phyloP scores from a whole-genome alignment of 2,888 invertebrate genomes.

The Hirtodrosophila histrioides region DNA sequence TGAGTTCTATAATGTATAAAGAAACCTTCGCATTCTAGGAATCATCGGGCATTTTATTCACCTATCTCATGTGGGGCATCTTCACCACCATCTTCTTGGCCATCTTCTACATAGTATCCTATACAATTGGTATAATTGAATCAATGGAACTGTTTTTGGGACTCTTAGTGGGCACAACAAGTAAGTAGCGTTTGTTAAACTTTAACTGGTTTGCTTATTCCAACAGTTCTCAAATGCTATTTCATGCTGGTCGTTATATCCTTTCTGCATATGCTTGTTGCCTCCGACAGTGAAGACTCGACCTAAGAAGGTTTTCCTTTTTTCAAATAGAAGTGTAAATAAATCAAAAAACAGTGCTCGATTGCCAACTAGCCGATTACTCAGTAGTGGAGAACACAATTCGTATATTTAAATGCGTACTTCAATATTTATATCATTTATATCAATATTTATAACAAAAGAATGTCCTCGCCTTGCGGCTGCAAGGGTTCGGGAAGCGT shows the following conservation, averaged over 20 bases:
- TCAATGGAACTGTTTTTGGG: not conserved
- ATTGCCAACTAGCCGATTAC: too few relatives aligned
- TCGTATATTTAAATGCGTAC: not conserved
- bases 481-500: not conserved
- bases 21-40: constrained; percentile 21
- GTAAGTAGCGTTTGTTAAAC: constrained; percentile 30
- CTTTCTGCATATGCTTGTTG: constrained; percentile 38
- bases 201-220: constrained; percentile 6
- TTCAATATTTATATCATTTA: too few relatives aligned
- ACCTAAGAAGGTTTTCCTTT: not conserved
- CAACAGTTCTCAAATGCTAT: constrained; percentile 42
- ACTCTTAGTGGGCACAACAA: constrained; percentile 13
- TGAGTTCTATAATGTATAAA: not conserved
- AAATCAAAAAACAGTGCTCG: too few relatives aligned
- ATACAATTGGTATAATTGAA: rapidly evolving
- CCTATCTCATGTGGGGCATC: constrained; percentile 46
- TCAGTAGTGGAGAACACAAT: not conserved
- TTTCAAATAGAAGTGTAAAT: not conserved
- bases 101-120: constrained; percentile 10
- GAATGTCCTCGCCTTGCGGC: too few relatives aligned
- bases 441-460: too few relatives aligned
- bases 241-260: constrained; percentile 46
- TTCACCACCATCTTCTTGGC: constrained; percentile 27
- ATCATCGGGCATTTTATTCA: constrained; percentile 46
- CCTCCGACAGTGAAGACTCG: constrained; percentile 46